These are phyloP conservation scores for Nephila pilipes DNA, from an alignment of 1,140 invertebrate genomes.

Conservation along the genomic window DNA sequence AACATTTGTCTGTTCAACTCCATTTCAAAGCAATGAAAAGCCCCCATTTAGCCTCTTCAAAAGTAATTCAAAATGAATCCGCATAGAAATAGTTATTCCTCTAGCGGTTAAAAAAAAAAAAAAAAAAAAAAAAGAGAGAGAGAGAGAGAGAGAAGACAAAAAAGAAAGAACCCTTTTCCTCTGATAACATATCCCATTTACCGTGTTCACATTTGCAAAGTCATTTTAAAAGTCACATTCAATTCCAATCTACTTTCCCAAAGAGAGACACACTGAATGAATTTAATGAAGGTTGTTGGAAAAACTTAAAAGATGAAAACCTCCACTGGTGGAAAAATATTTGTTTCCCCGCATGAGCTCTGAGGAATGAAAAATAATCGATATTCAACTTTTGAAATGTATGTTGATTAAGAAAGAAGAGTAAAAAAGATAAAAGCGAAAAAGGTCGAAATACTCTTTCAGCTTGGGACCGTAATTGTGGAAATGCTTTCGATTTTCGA, in stretches of 20 bases:
- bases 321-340: neutral
- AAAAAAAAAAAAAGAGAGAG: neutral
- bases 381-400: neutral
- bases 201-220: conserved; percentile 13
- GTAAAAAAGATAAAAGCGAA: neutral
- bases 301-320: conserved; percentile 12
- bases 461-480: conserved; percentile 19
- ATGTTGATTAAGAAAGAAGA: conserved; percentile 14
- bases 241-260: neutral
- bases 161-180: neutral
- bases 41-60: neutral
- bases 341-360: neutral
- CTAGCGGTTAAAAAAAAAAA: neutral
- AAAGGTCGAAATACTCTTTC: conserved; percentile 4
- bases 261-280: neutral
- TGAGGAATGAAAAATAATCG: neutral
- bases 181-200: conserved; percentile 11
- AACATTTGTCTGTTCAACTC: neutral
- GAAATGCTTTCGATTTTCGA: conserved; percentile 23
- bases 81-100: neutral
- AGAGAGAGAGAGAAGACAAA: neutral
- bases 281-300: neutral
- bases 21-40: neutral
- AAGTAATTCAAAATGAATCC: neutral
- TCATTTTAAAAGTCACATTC: conserved; percentile 23